phyloP scores from a whole-genome alignment of 2,113 vertebrate genomes.

The Rissa tridactyla region DNA sequence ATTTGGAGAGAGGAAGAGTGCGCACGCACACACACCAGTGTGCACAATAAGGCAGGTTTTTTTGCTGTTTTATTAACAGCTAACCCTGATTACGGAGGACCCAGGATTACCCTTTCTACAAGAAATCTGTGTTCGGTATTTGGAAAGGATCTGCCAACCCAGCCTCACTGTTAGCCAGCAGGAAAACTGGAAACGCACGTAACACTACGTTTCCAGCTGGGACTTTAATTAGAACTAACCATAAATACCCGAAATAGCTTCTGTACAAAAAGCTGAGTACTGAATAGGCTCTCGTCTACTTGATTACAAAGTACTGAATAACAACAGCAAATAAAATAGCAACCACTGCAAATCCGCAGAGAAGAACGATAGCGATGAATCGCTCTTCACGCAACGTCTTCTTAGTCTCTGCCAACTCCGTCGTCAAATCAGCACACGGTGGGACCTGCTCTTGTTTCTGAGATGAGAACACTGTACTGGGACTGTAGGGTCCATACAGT shows the following conservation, averaged over 20 bases:
- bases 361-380: constrained; percentile 67
- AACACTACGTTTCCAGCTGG: constrained; percentile 34
- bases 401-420: constrained; percentile 15
- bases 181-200: constrained; percentile 38
- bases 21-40: neutral
- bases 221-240: constrained; percentile 56
- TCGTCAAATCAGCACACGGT: neutral
- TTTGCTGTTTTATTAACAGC: constrained; percentile 29
- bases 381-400: constrained; percentile 69
- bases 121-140: constrained; percentile 8
- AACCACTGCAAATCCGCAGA: constrained; percentile 72
- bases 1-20: neutral
- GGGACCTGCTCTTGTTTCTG: constrained; percentile 42
- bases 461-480: constrained; percentile 67
- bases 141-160: constrained; percentile 41
- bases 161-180: constrained; percentile 54
- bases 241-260: constrained; percentile 60
- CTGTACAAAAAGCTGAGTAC: constrained; percentile 26
- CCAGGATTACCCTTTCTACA: constrained; percentile 47
- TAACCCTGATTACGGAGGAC: constrained; percentile 56
- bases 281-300: constrained; percentile 45
- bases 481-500: constrained; percentile 76
- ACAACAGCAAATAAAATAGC: constrained; percentile 77
- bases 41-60: constrained; percentile 28
- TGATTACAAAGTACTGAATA: constrained; percentile 81